phyloP scores from a whole-genome alignment of 2,113 vertebrate species.

The Haliaeetus leucogaster region DNA sequence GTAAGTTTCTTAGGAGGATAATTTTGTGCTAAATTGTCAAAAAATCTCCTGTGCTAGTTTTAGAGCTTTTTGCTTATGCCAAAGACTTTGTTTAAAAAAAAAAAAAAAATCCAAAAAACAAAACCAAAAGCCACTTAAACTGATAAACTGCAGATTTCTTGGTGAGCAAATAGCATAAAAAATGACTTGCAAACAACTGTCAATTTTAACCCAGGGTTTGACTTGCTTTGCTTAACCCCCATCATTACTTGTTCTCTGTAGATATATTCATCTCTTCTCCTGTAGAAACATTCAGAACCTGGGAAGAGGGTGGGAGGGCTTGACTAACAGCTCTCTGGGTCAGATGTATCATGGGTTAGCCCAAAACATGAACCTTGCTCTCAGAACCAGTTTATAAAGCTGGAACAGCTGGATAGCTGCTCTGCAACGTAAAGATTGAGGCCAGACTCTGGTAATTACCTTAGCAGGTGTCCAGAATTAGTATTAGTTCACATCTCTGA shows the following conservation, averaged over 20 bases:
- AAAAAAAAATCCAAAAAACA: too few species aligned
- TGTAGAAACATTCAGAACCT: not conserved
- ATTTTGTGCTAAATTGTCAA: not conserved
- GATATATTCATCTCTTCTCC: not conserved
- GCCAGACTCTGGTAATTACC: not conserved
- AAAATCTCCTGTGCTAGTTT: not conserved
- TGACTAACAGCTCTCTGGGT: not conserved
- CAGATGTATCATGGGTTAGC: not conserved
- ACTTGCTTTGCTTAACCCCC: not conserved
- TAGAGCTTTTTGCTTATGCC: not conserved
- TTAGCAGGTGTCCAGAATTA: not conserved
- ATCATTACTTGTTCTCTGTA: not conserved
- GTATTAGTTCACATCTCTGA: not conserved
- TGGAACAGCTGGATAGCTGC: not conserved
- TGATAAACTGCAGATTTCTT: not conserved
- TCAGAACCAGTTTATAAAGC: not conserved
- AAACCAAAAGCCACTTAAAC: not conserved
- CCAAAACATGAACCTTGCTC: not conserved
- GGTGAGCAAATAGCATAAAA: not conserved
- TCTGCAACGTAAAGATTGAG: not conserved
- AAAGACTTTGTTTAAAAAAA: not conserved
- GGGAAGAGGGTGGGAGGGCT: not conserved
- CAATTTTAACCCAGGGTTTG: not conserved
- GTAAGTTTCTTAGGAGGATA: constrained; percentile 39
- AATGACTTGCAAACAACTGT: not conserved